Base-by-base conservation (phyloP, 2,888 invertebrate genomes). In the Steromphala cineraria region DNA sequence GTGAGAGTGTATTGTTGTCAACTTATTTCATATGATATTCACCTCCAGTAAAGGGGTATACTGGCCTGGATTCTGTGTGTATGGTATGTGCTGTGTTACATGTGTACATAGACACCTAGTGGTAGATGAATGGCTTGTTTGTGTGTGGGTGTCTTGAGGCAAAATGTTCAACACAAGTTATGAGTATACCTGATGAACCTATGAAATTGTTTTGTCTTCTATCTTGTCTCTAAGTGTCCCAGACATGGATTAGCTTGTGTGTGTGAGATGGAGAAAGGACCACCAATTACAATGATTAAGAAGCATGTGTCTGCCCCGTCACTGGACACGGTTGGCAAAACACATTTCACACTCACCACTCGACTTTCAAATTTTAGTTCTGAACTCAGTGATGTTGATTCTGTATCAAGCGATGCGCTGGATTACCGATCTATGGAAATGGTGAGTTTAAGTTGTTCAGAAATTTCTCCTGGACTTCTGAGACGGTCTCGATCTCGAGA, bases 371-470 rank as follows among this genome's bases (percentile, higher is more conserved):
- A 36, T 71, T 24, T 36, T 10, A 71, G 71, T 71, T 71, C 71
- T n/a, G 71, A 71, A 71, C 36, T 71, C n/a, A 71, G 71, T n/a
- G 71, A 71, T 40, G 71, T 71, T 19, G 76, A 76, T 55, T 53
- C 53, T n/a, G 7, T 53, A 15, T 53, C 76, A 0, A 76, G 76
- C n/a, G 76, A 76, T n/a, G n/a, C 28, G 4, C 0, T 76, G 10
- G 24, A 13, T 17, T 15, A 76, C 40, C 17, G 53, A 17, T 53
- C 40, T n/a, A 40, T 55, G 8, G 53, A 55, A 36, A 28, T 74
- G n/a, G 53, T 56, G 2, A 79, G 80, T 40, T 56, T 55, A 53
- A 82, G 82, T 24, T 56, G 52, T 36, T 56, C 79, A 0, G 79
- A 80, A 21, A 52, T 53, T 46, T 80, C 80, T n/a, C 80, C 82